Evolutionary conservation across 1,140 invertebrate species (phyloP), one percentile per base, ranked within the genome.

Genomic region (Zophobas atratus): DNA sequence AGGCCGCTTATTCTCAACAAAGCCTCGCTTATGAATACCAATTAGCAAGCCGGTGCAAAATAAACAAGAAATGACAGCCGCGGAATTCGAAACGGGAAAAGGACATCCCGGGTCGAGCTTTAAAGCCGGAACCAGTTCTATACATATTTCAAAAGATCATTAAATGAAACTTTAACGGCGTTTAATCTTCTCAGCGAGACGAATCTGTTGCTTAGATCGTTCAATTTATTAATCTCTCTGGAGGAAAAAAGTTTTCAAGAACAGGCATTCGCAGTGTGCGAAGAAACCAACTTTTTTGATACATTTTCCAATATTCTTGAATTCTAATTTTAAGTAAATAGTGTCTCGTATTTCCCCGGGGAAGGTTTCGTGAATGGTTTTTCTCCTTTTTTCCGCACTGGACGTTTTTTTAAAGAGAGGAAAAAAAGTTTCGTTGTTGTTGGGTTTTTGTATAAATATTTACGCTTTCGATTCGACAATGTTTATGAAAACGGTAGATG

Each of bases 281-380:
- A 46, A 46, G 56, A 60, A n/a, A 38, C 3, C 36, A 38, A 67
- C 8, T 67, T 67, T 67, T 36, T 20, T 20, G 49, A 51, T 67
- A 43, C 60, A 67, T 67, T 67, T 60, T 43, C 20, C 60, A 41
- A 67, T 67, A 67, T 43, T 43, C 1, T 4, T 32, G 38, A 43
- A 43, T 43, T 67, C 1, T 67, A 67, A 67, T 67, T 67, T 67
- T 67, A 43, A 43, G 60, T 67, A 67, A 67, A 67, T 67, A 67
- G 60, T 67, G 60, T 67, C 39, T 67, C 39, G 60, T 67, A 67
- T 67, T 67, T 67, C 60, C 39, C 60, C 38, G 20, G 39, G 60
- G 39, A 36, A 67, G 39, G 38, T 67, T 67, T 38, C 6, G n/a
- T 2, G 20, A 41, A 67, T n/a, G 6, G 1, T 43, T 20, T 20